Evolutionary conservation across 2,797 vertebrate species (phyloP).

Genomic region (Cyclura pinguis): DNA sequence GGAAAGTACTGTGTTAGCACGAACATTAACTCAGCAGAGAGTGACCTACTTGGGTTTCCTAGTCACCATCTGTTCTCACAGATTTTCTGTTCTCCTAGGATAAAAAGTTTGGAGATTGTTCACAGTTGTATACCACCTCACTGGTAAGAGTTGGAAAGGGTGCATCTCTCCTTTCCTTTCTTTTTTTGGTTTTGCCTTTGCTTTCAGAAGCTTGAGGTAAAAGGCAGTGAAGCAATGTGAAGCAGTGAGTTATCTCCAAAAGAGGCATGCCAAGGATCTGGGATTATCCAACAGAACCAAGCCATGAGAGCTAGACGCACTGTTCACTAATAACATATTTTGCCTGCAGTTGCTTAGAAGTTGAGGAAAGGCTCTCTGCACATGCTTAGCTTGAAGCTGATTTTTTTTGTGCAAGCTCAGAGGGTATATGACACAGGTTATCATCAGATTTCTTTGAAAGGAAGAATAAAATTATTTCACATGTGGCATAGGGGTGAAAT

Average conservation of each 20-base stretch:
- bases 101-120: constrained; percentile 33
- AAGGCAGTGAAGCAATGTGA: not conserved
- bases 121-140: not conserved
- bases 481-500: too few species aligned
- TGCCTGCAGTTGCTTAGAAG: not conserved
- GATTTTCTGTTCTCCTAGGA: constrained; percentile 28
- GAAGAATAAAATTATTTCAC: not conserved
- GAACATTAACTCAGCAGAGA: constrained; percentile 22
- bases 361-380: not conserved
- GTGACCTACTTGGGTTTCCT: constrained; percentile 36
- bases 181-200: not conserved
- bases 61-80: constrained; percentile 36
- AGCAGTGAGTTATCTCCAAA: not conserved
- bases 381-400: not conserved
- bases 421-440: not conserved
- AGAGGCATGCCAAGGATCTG: not conserved
- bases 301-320: not conserved
- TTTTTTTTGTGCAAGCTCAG: not conserved
- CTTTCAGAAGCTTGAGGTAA: not conserved
- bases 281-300: not conserved
- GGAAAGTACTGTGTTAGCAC: not conserved
- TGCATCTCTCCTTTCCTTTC: not conserved
- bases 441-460: not conserved
- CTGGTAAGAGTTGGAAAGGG: not conserved
- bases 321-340: not conserved